Percentiles rank a stretch among this genome's conserved stretches.
These are phyloP conservation scores for Poecile montanus DNA, from an alignment of 2,797 vertebrate species.

Conservation along the genomic window DNA sequence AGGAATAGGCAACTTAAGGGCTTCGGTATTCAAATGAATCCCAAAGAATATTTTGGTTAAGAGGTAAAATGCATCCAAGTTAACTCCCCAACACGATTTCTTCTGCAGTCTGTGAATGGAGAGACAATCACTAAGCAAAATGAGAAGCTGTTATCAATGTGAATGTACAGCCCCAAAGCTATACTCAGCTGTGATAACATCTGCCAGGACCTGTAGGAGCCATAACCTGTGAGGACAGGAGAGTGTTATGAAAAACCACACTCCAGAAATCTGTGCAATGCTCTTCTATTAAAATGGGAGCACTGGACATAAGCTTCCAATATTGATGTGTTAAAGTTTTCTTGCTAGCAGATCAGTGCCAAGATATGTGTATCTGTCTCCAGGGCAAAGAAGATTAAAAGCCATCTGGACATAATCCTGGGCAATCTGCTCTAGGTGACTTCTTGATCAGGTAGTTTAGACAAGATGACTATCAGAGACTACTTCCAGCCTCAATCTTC, in stretches of 20 bases:
- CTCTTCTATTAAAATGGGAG: not conserved
- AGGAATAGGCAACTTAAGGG: not conserved
- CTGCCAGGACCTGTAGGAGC: not conserved
- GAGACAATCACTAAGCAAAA: not conserved
- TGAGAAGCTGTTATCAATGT: not conserved
- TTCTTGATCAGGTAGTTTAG: not conserved
- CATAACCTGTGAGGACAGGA: not conserved
- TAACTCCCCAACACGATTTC: not conserved
- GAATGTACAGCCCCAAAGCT: not conserved
- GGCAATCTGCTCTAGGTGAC: not conserved
- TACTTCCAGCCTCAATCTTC: not conserved
- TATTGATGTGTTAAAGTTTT: not conserved
- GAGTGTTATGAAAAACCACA: not conserved
- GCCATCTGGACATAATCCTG: not conserved
- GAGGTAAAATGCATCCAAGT: not conserved
- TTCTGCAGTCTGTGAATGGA: not conserved
- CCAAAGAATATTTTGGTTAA: not conserved
- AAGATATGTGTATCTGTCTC: not conserved
- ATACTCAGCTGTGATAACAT: not conserved
- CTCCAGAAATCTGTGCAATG: not conserved
- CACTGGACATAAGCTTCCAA: not conserved
- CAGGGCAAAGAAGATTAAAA: slow-evolving; percentile 13
- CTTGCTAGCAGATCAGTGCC: not conserved
- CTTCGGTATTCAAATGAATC: not conserved
- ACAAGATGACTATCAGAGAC: not conserved